A percentile compares a stretch with the other conserved stretches of the same genome.
phyloP scores from a whole-genome alignment of 2,797 vertebrate genomes.

The Botia almorhae region DNA sequence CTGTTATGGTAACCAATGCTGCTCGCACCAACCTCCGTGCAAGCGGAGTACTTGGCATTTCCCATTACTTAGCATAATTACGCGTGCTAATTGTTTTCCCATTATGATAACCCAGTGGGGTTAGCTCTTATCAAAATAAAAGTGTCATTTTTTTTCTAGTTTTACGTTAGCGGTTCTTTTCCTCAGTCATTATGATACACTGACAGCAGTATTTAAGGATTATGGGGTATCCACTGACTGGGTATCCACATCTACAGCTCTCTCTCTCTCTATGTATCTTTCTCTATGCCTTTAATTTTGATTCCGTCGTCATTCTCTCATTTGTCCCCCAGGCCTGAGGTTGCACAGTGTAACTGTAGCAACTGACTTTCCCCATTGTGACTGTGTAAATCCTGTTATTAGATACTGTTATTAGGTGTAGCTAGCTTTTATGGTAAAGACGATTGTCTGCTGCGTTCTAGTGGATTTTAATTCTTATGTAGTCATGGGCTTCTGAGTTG shows the following conservation, averaged over 20 bases:
- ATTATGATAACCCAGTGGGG: constrained; percentile 68
- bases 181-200: constrained; percentile 28
- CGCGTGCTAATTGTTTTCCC: constrained; percentile 70
- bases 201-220: constrained; percentile 44
- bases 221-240: constrained; percentile 33
- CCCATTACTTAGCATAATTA: constrained; percentile 69
- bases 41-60: constrained; percentile 58
- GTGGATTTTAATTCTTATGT: constrained; percentile 32
- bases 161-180: constrained; percentile 34
- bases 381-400: constrained; percentile 55
- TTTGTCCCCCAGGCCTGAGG: constrained; percentile 36
- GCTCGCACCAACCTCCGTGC: constrained; percentile 39
- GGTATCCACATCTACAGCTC: constrained; percentile 32
- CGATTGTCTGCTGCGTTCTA: constrained; percentile 29
- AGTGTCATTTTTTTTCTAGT: constrained; percentile 59
- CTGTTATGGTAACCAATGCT: constrained; percentile 35
- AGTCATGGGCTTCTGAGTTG: too few species aligned
- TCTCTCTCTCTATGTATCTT: too few species aligned
- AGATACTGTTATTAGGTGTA: constrained; percentile 23
- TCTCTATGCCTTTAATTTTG: neutral
- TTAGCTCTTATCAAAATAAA: constrained; percentile 64
- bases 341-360: constrained; percentile 53
- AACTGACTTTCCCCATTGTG: constrained; percentile 55
- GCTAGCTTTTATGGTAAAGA: constrained; percentile 13
- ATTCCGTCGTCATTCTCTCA: constrained; percentile 23